Conservation (phyloP, 23 tunicate species). For the Ascidia mentula region DNA sequence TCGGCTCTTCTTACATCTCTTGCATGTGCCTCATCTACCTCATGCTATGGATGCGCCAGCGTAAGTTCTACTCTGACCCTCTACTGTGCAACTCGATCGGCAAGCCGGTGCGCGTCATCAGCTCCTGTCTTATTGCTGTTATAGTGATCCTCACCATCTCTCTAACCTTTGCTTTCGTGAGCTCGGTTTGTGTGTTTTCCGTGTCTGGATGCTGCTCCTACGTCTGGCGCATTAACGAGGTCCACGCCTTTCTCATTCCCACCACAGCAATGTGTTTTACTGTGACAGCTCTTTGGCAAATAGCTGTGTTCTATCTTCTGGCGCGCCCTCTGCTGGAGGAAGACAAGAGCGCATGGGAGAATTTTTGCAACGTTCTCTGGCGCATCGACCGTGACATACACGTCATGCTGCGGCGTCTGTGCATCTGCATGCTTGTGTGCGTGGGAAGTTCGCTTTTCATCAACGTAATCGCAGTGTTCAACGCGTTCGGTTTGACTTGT, state of each 20-base stretch:
- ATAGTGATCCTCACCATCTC: neutral
- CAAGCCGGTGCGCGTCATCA: neutral
- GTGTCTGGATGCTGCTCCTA: neutral
- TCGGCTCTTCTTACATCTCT: neutral
- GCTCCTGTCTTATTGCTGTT: neutral
- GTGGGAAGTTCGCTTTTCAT: neutral
- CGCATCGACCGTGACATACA: neutral
- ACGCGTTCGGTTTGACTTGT: neutral
- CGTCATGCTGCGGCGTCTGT: neutral
- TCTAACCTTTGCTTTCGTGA: neutral
- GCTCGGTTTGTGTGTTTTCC: neutral
- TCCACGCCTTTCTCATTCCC: neutral
- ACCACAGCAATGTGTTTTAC: neutral
- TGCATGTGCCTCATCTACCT: constrained; percentile 4
- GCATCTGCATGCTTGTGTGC: neutral
- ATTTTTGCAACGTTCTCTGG: neutral
- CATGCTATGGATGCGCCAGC: neutral
- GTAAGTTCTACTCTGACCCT: constrained; percentile 1
- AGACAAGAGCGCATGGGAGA: neutral
- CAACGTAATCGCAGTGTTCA: neutral
- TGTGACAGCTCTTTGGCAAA: neutral
- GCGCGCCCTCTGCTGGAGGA: constrained; percentile 7
- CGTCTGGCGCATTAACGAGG: neutral
- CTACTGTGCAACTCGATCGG: neutral
- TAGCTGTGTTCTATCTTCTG: neutral